Percentiles rank a stretch among this genome's conserved stretches.
These are phyloP conservation scores for Lithobates sylvaticus DNA, from an alignment of 2,797 vertebrate genomes.

Conservation along the genomic window DNA sequence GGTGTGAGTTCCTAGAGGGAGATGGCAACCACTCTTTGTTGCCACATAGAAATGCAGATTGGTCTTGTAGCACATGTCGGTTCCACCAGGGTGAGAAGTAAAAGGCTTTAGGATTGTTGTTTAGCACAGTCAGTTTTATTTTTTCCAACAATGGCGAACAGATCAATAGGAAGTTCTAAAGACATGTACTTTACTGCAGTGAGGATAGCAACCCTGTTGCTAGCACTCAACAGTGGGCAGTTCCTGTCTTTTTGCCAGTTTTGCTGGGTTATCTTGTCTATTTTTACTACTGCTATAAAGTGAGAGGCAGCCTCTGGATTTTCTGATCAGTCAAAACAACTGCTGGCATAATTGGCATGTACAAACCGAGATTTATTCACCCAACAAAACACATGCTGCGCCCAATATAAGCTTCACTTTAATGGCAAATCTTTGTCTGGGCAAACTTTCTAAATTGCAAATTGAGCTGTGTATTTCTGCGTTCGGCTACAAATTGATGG, in stretches of 20 bases:
- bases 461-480: neutral
- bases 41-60: no score
- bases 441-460: no score
- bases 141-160: no score
- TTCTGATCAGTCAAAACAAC: slow-evolving; percentile 40
- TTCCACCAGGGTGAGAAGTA: no score
- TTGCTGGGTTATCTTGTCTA: slow-evolving; percentile 24
- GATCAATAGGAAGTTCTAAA: neutral
- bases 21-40: no score
- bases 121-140: no score
- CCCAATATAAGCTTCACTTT: neutral
- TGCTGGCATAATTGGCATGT: slow-evolving; percentile 41
- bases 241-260: neutral
- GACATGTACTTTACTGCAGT: neutral
- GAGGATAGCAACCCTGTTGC: neutral
- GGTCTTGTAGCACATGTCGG: no score
- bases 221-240: neutral
- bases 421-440: neutral
- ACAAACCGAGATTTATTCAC: neutral
- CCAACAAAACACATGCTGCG: neutral
- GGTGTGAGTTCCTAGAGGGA: neutral
- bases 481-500: neutral
- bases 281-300: slow-evolving; percentile 33
- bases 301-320: slow-evolving; percentile 19
- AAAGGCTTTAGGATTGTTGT: no score